phyloP scores from a whole-genome alignment of 2,113 vertebrate genomes.

The Numida meleagris region DNA sequence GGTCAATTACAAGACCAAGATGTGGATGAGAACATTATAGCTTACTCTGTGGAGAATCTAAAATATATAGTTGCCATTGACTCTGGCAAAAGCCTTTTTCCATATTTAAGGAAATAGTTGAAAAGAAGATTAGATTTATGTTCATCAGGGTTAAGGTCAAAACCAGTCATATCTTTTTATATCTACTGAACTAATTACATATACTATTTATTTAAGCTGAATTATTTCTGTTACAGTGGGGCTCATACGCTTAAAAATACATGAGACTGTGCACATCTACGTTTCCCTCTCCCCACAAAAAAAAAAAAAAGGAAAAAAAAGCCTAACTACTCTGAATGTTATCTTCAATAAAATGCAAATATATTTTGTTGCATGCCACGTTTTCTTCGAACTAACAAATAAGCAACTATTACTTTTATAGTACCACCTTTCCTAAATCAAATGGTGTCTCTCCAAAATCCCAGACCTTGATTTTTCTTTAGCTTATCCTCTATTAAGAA shows the following conservation, averaged over 20 bases:
- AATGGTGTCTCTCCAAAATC: neutral
- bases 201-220: neutral
- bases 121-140: constrained; percentile 39
- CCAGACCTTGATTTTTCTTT: neutral
- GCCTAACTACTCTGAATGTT: neutral
- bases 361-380: neutral
- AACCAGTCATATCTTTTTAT: neutral
- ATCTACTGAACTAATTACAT: neutral
- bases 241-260: neutral
- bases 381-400: neutral
- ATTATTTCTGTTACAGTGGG: neutral
- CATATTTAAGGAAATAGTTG: neutral
- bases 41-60: neutral
- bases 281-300: neutral
- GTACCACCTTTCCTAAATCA: neutral
- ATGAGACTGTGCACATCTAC: neutral
- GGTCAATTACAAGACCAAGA: neutral
- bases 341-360: neutral
- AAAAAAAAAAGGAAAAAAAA: neutral
- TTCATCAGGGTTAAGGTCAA: neutral
- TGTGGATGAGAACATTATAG: neutral
- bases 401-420: neutral
- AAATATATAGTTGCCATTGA: constrained; percentile 41
- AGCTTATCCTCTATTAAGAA: neutral
- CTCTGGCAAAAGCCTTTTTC: constrained; percentile 2